Conservation (phyloP, 2,888 invertebrate species). For the Andrena minutula region DNA sequence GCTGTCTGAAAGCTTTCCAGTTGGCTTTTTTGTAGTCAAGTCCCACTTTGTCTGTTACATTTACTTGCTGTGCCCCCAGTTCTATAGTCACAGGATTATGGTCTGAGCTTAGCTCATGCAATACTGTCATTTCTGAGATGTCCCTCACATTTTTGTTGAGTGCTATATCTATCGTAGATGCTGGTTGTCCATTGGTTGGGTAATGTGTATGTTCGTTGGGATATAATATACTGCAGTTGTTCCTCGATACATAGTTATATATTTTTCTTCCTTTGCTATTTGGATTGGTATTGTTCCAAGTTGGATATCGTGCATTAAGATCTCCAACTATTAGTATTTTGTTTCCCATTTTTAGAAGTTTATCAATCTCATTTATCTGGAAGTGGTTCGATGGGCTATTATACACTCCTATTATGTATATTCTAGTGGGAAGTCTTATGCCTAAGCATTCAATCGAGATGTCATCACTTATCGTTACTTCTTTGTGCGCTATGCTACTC, state of each 20-base stretch:
- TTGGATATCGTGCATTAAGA: constrained; percentile 64
- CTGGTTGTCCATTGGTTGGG: constrained; percentile 36
- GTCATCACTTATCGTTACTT: neutral
- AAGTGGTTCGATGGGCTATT: constrained; percentile 57
- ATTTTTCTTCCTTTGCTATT: constrained; percentile 62
- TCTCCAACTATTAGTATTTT: constrained; percentile 67
- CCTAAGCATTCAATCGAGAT: constrained; percentile 50
- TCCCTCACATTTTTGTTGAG: constrained; percentile 3
- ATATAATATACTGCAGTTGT: constrained; percentile 57
- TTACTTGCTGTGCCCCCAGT: too few relatives aligned
- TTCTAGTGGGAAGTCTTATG: constrained; percentile 53
- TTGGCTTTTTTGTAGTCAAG: too few relatives aligned
- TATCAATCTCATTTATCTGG: constrained; percentile 51
- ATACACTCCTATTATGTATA: constrained; percentile 57
- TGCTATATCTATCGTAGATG: neutral
- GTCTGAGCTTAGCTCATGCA: neutral
- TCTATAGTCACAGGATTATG: too few relatives aligned
- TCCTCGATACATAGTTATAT: constrained; percentile 19
- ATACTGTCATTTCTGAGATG: neutral
- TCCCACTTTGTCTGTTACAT: too few relatives aligned
- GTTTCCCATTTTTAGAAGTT: constrained; percentile 48
- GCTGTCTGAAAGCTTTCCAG: too few relatives aligned
- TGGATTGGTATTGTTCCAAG: constrained; percentile 59
- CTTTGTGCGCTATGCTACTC: constrained; percentile 46
- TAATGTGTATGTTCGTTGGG: constrained; percentile 66